Evolutionary conservation across 1,140 invertebrate species (phyloP).

Genomic region (Bombus terrestris): DNA sequence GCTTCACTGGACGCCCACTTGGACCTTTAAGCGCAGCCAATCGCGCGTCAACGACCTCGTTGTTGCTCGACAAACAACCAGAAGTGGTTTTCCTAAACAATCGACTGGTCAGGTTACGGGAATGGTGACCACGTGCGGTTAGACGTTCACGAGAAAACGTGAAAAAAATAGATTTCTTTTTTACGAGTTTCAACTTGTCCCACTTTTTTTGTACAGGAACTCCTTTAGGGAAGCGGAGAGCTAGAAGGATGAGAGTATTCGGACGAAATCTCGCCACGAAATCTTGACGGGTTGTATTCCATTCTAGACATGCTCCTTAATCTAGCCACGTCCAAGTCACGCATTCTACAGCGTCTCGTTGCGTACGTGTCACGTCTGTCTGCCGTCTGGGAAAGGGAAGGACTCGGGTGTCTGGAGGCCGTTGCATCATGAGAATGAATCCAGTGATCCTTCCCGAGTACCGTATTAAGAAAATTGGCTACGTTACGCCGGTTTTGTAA

Average conservation of each 20-base stretch:
- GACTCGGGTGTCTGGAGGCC: constrained; percentile 69
- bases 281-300: constrained; percentile 65
- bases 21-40: constrained; percentile 61
- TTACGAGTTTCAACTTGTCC: neutral
- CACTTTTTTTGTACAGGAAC: neutral
- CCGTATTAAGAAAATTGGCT: constrained; percentile 50
- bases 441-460: constrained; percentile 52
- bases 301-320: constrained; percentile 79
- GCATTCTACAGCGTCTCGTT: constrained; percentile 71
- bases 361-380: constrained; percentile 80
- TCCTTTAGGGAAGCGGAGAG: neutral
- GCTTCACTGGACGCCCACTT: constrained; percentile 55
- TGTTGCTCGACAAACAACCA: constrained; percentile 32
- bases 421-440: constrained; percentile 69
- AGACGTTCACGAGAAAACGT: neutral
- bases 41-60: constrained; percentile 67
- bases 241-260: neutral
- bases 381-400: constrained; percentile 78
- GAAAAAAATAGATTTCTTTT: constrained; percentile 16
- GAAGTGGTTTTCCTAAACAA: constrained; percentile 44
- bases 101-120: neutral
- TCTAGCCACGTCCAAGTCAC: constrained; percentile 73
- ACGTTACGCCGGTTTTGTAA: constrained; percentile 35
- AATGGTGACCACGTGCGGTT: neutral
- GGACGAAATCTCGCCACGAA: constrained; percentile 50